Percentiles rank a stretch among this genome's conserved stretches.
Evolutionary conservation across 2,113 vertebrate genomes (phyloP).

Genomic region (Corvus cornix): DNA sequence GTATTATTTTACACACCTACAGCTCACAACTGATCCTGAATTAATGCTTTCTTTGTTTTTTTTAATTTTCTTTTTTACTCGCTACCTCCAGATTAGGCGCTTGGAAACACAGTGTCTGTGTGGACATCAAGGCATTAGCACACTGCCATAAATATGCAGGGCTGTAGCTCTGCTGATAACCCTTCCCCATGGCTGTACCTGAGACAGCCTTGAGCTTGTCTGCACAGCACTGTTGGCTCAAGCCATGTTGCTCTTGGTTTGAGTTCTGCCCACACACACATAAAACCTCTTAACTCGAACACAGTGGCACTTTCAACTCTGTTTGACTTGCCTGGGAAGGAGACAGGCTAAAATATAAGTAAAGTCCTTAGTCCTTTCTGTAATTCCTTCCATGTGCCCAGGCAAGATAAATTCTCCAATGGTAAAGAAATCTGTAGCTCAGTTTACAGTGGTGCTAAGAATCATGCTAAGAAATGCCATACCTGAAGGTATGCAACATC

Average conservation of each 20-base stretch:
- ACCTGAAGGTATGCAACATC: constrained; percentile 41
- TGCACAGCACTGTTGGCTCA: constrained; percentile 12
- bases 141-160: neutral
- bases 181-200: neutral
- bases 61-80: neutral
- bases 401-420: constrained; percentile 18
- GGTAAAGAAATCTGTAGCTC: constrained; percentile 36
- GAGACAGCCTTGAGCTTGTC: constrained; percentile 35
- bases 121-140: neutral
- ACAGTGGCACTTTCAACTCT: constrained; percentile 54
- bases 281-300: constrained; percentile 55
- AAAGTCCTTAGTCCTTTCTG: neutral
- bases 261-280: constrained; percentile 49
- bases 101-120: neutral
- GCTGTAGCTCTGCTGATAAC: constrained; percentile 27
- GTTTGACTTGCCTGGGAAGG: neutral
- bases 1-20: neutral
- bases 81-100: neutral
- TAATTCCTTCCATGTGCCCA: constrained; percentile 54
- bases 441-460: constrained; percentile 27
- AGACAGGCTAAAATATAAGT: constrained; percentile 1
- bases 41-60: constrained; percentile 11
- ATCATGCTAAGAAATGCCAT: constrained; percentile 55
- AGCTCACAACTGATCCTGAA: neutral
- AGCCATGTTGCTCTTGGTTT: constrained; percentile 36